Percentiles rank a stretch among this genome's conserved stretches.
phyloP scores from a whole-genome alignment of 2,113 vertebrate genomes.

The Chaetodon auriga region DNA sequence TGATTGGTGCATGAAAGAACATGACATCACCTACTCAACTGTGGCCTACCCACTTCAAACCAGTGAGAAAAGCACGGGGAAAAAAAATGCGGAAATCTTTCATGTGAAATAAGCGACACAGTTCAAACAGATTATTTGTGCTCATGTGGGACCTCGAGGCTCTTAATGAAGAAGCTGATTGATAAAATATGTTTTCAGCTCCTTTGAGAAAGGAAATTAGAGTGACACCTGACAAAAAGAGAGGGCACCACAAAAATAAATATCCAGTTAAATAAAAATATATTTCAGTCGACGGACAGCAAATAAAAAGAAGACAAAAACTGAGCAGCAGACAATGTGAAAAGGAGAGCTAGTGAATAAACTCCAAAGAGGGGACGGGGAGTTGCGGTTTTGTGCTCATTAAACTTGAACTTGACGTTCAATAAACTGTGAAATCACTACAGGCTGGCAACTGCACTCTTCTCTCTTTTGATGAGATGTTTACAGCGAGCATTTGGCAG shows the following conservation, averaged over 20 bases:
- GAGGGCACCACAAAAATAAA: not conserved
- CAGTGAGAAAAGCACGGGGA: not conserved
- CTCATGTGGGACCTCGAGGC: not conserved
- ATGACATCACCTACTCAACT: not conserved
- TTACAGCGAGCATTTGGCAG: conserved; percentile 59
- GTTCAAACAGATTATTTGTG: not conserved
- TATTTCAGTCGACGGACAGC: not conserved
- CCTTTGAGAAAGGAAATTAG: not conserved
- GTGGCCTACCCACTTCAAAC: not conserved
- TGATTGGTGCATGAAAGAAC: not conserved
- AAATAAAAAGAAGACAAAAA: not conserved
- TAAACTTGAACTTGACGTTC: conserved; percentile 20
- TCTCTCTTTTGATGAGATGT: conserved; percentile 39
- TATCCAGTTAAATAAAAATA: not conserved
- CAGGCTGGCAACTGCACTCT: conserved; percentile 17
- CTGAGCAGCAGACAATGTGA: not conserved
- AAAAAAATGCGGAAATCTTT: not conserved
- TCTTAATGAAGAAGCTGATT: not conserved
- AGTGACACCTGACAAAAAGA: not conserved
- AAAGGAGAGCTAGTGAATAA: not conserved
- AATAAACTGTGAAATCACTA: conserved; percentile 40
- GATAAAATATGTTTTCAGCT: not conserved
- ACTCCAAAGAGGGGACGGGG: not conserved
- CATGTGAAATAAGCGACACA: not conserved
- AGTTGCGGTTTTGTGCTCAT: conserved; percentile 13